Evolutionary conservation across 2,888 invertebrate genomes (phyloP), one percentile per base, ranked within the genome.

Genomic region (Drosophila diplacantha): DNA sequence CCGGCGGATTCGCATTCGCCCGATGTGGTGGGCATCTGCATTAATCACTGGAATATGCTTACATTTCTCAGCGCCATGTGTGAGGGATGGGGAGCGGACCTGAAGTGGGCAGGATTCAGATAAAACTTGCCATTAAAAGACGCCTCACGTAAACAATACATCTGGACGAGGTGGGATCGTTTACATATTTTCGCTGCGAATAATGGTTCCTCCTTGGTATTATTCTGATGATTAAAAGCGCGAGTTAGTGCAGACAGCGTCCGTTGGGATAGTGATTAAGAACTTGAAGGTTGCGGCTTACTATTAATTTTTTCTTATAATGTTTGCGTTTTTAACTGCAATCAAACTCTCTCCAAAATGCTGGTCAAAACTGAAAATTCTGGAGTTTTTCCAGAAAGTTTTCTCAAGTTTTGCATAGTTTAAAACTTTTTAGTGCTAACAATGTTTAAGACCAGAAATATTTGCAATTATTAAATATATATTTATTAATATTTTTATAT

Each of bases 31-130:
- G 56, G 69, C 60, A 69, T 73, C 61, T 43, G 74, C 82, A 81
- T 79, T 79, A 79, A 81, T 79, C 79, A 79, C 82, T 62, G 53
- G 74, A 81, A 79, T 79, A 79, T 73, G 80, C 73, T 63, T 53
- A 68, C 80, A 81, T 79, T 75, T 75, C 82, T 79, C 79, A 81
- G 60, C 44, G 51, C 70, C 70, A 59, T 69, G 37, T 57, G 61
- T 57, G 55, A 16, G 50, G 43, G 46, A 12, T 31, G 20, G 18
- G 22, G 12, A 12, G 54, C 26, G 41, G 16, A 32, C 38, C 14
- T 22, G n/a, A 20, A 22, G n/a, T 47, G 29, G 41, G 37, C 20
- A n/a, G 35, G 26, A 71, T 44, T 18, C 43, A 31, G 75, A 77
- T 72, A 75, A 75, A 69, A 58, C 43, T 44, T 38, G 62, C 58